Evolutionary conservation across 2,797 vertebrate genomes (phyloP).

Genomic region (Intellagama lesueurii): DNA sequence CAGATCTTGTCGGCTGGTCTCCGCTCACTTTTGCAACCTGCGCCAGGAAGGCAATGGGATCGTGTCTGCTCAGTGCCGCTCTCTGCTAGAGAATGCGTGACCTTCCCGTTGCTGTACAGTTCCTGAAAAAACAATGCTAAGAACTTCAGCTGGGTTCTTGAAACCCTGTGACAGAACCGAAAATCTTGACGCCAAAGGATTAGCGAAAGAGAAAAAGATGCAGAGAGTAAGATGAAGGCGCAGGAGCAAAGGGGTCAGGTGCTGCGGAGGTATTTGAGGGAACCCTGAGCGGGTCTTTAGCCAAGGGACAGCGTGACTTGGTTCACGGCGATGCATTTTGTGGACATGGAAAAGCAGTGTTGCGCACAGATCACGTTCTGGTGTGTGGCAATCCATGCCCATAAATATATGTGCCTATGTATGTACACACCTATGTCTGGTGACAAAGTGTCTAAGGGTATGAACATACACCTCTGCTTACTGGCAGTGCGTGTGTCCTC

Average conservation of each 20-base stretch:
- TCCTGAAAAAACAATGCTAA: background rate
- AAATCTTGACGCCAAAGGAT: background rate
- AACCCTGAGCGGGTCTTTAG: background rate
- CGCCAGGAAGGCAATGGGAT: background rate
- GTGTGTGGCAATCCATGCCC: background rate
- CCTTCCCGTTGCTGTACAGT: too few species aligned
- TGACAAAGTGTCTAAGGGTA: background rate
- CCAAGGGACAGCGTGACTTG: background rate
- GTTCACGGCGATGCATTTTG: background rate
- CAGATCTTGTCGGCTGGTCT: too few species aligned
- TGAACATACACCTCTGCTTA: background rate
- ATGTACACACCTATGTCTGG: background rate
- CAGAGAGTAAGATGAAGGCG: too few species aligned
- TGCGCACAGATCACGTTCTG: background rate
- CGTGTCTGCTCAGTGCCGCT: background rate
- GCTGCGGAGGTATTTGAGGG: too few species aligned
- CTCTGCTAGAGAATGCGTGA: too few species aligned
- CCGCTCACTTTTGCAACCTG: too few species aligned
- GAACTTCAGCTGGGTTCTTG: background rate
- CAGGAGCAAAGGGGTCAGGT: too few species aligned
- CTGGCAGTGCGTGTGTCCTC: background rate
- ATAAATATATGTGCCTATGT: background rate
- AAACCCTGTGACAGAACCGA: background rate
- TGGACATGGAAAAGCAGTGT: too few species aligned
- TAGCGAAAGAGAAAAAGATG: background rate